These are phyloP conservation scores for Staurois parvus DNA, from an alignment of 2,797 vertebrate species.

Conservation along the genomic window DNA sequence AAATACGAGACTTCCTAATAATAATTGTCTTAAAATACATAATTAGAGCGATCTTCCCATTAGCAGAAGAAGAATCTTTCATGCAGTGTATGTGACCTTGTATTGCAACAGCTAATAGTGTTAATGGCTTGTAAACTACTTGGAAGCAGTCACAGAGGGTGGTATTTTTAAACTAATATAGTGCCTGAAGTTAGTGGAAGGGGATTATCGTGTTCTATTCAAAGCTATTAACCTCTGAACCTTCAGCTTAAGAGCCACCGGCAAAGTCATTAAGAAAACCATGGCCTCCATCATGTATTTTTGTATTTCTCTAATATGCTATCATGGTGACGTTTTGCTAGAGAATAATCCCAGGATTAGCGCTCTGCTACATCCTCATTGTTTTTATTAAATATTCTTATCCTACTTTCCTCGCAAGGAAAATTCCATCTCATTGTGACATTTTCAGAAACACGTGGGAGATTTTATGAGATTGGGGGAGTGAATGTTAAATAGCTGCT, in stretches of 20 bases:
- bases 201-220: slow-evolving; percentile 34
- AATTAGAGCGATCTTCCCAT: slow-evolving; percentile 6
- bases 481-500: neutral
- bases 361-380: neutral
- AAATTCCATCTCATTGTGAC: neutral
- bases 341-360: slow-evolving; percentile 7
- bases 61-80: neutral
- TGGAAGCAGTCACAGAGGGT: neutral
- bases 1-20: neutral
- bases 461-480: neutral
- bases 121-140: slow-evolving; percentile 43
- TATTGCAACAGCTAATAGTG: slow-evolving; percentile 22
- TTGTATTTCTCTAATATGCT: neutral
- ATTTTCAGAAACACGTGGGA: neutral
- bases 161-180: slow-evolving; percentile 18
- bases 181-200: slow-evolving; percentile 25
- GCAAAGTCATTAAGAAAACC: slow-evolving; percentile 41
- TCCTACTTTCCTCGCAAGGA: neutral
- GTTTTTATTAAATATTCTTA: slow-evolving; percentile 5
- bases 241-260: slow-evolving; percentile 10
- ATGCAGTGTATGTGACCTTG: slow-evolving; percentile 9
- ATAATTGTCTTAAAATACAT: neutral
- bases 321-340: slow-evolving; percentile 12
- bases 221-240: slow-evolving; percentile 37
- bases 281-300: neutral